These are phyloP conservation scores for Anguilla obscura DNA, from an alignment of 2,797 vertebrate genomes.

Conservation along the genomic window DNA sequence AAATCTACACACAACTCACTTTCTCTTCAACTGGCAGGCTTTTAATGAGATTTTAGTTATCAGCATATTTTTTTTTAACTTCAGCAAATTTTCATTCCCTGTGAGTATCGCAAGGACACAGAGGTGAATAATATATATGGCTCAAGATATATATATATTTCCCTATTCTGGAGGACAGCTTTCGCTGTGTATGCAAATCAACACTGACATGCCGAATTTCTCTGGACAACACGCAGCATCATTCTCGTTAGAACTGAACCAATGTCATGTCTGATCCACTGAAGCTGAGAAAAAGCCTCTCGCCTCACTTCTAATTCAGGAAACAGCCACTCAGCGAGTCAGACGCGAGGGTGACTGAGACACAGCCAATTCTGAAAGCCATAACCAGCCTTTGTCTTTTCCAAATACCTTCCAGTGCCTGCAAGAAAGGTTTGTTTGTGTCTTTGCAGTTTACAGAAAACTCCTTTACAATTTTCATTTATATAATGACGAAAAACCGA, in stretches of 20 bases:
- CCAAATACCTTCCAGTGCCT: slow-evolving; percentile 7
- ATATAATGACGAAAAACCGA: neutral
- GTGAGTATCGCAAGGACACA: neutral
- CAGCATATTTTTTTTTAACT: neutral
- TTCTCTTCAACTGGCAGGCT: slow-evolving; percentile 20
- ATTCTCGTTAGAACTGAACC: neutral
- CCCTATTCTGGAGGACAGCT: neutral
- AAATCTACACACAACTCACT: slow-evolving; percentile 34
- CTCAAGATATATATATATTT: neutral
- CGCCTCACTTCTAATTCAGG: neutral
- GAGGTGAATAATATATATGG: neutral
- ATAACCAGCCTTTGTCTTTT: neutral
- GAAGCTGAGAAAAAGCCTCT: neutral
- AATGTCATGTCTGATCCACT: neutral
- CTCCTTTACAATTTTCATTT: no score
- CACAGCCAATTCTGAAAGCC: neutral
- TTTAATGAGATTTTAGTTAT: slow-evolving; percentile 32
- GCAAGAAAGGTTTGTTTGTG: neutral
- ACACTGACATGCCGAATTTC: neutral
- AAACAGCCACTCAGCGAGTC: slow-evolving; percentile 8
- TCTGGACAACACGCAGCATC: neutral
- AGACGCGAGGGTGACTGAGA: neutral
- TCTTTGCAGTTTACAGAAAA: slow-evolving; percentile 7
- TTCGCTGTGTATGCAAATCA: neutral
- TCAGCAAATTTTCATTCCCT: neutral